Conservation (phyloP, 2,797 vertebrate species). For the Adrianichthys oophorus region DNA sequence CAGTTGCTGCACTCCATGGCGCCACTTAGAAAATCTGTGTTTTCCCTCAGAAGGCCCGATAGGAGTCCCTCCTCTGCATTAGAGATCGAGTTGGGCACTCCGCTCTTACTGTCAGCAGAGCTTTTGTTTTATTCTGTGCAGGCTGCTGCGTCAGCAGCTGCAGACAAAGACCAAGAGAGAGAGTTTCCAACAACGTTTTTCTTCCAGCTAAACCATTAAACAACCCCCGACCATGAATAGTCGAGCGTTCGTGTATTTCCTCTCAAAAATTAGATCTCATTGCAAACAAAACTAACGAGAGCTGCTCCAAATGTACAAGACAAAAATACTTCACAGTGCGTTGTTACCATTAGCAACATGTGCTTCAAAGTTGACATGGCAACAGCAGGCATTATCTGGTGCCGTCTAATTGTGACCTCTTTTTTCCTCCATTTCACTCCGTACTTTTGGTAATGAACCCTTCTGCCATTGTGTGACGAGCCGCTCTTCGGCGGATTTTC, state of each 20-base stretch:
- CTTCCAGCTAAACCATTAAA: no score
- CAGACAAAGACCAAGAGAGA: background rate
- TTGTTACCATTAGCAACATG: slow-evolving; percentile 23
- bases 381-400: slow-evolving; percentile 23
- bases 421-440: slow-evolving; percentile 39
- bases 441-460: slow-evolving; percentile 50
- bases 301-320: background rate
- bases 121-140: slow-evolving; percentile 9
- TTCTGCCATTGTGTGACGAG: slow-evolving; percentile 61
- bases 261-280: slow-evolving; percentile 1
- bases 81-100: slow-evolving; percentile 9
- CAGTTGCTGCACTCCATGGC: slow-evolving; percentile 18
- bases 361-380: slow-evolving; percentile 32
- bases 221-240: no score
- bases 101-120: slow-evolving; percentile 10
- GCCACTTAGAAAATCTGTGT: slow-evolving; percentile 24
- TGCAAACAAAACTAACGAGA: slow-evolving; percentile 10
- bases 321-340: background rate
- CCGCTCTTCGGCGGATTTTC: slow-evolving; percentile 55
- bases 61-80: slow-evolving; percentile 20
- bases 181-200: background rate
- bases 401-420: slow-evolving; percentile 25
- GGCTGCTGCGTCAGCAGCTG: background rate
- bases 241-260: no score
- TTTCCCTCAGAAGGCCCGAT: slow-evolving; percentile 12